A percentile compares a stretch with the other conserved stretches of the same genome.
Conservation (phyloP, 2,888 invertebrate species). For the Pseudanteris insignis region DNA sequence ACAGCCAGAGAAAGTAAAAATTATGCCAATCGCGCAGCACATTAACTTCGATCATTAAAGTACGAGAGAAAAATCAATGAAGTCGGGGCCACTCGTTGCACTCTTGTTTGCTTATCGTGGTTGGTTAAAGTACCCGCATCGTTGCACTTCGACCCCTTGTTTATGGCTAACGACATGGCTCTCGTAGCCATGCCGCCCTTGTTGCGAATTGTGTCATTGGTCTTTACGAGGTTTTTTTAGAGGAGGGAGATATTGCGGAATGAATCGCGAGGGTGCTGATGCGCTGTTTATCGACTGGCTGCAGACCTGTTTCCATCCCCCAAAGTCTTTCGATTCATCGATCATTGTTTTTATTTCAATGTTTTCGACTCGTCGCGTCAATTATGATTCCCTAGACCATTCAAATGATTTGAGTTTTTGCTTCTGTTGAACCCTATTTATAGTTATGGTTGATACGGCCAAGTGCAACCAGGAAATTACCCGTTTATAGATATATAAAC, state of each 20-base stretch:
- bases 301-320: slow-evolving; percentile 8
- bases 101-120: slow-evolving; percentile 45
- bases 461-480: too few relatives aligned
- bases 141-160: slow-evolving; percentile 35
- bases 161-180: slow-evolving; percentile 44
- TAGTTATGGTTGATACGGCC: too few relatives aligned
- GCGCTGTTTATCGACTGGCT: slow-evolving; percentile 24
- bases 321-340: slow-evolving; percentile 19
- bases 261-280: slow-evolving; percentile 28
- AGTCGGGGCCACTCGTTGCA: slow-evolving; percentile 10
- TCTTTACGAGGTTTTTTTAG: slow-evolving; percentile 47
- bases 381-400: background rate
- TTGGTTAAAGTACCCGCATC: slow-evolving; percentile 43
- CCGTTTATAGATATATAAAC: too few relatives aligned
- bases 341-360: slow-evolving; percentile 5
- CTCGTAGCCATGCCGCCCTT: slow-evolving; percentile 47
- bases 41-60: slow-evolving; percentile 1
- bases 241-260: slow-evolving; percentile 22
- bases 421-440: too few relatives aligned
- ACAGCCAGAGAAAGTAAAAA: background rate
- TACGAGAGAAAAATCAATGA: slow-evolving; percentile 21
- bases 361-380: slow-evolving; percentile 3
- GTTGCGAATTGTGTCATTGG: slow-evolving; percentile 55
- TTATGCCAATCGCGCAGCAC: background rate
- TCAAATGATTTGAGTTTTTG: too few relatives aligned